A percentile compares a stretch with the other conserved stretches of the same genome.
phyloP scores from a whole-genome alignment of 2,113 vertebrate genomes.

The Saccopteryx leptura region DNA sequence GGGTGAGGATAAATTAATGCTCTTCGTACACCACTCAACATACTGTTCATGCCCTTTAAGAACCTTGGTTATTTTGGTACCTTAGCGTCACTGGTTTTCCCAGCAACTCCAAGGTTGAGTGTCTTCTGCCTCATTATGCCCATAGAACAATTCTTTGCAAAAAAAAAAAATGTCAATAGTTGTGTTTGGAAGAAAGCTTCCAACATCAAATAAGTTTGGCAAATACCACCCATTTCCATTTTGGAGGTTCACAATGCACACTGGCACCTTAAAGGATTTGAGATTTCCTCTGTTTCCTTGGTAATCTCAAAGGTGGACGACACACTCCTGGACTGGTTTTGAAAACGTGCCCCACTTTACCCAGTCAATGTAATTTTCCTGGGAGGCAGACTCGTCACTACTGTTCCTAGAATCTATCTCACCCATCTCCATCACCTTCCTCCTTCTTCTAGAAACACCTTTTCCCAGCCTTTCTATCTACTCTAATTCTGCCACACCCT shows the following conservation, averaged over 20 bases:
- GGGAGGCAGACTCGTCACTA: not conserved
- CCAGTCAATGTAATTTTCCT: not conserved
- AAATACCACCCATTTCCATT: not conserved
- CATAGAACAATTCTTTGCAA: constrained; percentile 1
- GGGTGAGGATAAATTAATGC: not conserved
- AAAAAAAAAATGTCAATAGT: not conserved
- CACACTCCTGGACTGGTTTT: not conserved
- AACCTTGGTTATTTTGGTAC: not conserved
- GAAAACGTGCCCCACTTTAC: not conserved
- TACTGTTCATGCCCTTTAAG: not conserved
- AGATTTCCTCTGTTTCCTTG: not conserved
- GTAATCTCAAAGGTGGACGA: not conserved
- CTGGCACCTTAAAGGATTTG: not conserved
- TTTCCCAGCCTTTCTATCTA: not conserved
- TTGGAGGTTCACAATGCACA: not conserved
- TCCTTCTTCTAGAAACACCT: not conserved
- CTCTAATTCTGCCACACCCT: too few relatives aligned
- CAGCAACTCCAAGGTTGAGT: not conserved
- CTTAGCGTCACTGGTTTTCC: not conserved
- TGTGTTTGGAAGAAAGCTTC: not conserved
- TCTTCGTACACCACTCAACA: not conserved
- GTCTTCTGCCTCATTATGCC: not conserved
- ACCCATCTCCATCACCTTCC: not conserved
- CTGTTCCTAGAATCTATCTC: not conserved
- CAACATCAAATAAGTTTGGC: not conserved